phyloP scores from a whole-genome alignment of 2,113 vertebrate genomes.

The Pseudorhombus dupliciocellatus region DNA sequence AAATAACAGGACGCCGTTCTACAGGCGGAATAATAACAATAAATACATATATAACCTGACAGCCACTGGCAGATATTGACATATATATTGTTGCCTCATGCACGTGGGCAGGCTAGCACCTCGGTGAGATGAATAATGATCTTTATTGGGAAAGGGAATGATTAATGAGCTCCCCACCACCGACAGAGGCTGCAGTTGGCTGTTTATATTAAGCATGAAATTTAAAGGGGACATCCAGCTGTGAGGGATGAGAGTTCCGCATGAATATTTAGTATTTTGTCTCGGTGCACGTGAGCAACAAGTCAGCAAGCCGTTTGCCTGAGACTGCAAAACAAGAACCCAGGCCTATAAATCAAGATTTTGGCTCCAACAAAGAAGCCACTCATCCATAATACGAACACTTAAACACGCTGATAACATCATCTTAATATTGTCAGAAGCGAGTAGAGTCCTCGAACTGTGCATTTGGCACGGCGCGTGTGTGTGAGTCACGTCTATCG shows the following conservation, averaged over 20 bases:
- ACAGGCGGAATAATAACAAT: conserved; percentile 35
- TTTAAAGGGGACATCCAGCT: conserved; percentile 30
- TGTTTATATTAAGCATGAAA: conserved; percentile 30
- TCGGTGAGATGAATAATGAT: conserved; percentile 59
- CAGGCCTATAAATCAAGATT: conserved; percentile 16
- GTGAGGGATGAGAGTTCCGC: not conserved
- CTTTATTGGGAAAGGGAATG: conserved; percentile 50
- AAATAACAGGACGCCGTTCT: conserved; percentile 50
- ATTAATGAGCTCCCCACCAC: conserved; percentile 57
- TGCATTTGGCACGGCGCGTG: conserved; percentile 6
- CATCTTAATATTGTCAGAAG: conserved; percentile 13
- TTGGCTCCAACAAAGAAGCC: not conserved
- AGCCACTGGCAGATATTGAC: conserved; percentile 50
- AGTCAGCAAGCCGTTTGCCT: not conserved
- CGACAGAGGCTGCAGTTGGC: not conserved
- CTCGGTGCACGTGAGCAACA: conserved; percentile 12
- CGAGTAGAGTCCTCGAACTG: conserved; percentile 9
- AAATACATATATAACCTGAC: conserved; percentile 49
- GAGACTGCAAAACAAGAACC: conserved; percentile 14
- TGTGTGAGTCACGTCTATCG: not conserved
- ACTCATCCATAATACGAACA: conserved; percentile 21
- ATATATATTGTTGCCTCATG: conserved; percentile 52
- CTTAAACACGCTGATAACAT: conserved; percentile 9
- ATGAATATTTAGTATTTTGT: conserved; percentile 28
- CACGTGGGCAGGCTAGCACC: conserved; percentile 25